phyloP scores from a whole-genome alignment of 2,888 invertebrate genomes.

The Tanytarsus gracilentus region DNA sequence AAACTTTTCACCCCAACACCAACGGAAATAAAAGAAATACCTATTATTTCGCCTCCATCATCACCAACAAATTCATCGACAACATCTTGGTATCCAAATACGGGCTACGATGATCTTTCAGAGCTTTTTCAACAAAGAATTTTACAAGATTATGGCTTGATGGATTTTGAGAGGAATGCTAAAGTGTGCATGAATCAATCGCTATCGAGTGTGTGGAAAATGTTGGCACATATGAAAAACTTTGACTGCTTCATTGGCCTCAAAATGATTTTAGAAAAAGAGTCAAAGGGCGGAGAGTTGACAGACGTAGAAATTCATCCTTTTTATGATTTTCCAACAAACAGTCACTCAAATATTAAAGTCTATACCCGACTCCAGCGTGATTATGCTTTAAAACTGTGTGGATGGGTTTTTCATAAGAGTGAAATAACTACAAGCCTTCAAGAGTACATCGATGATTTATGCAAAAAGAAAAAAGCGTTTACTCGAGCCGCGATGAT shows the following conservation, averaged over 20 bases:
- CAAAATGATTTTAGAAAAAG: conserved; percentile 41
- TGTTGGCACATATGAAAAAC: conserved; percentile 39
- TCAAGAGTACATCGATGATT: conserved; percentile 50
- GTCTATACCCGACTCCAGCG: conserved; percentile 58
- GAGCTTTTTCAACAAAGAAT: conserved; percentile 60
- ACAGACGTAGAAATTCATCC: conserved; percentile 34
- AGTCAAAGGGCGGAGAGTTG: conserved; percentile 5
- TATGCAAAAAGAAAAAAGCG: conserved; percentile 62
- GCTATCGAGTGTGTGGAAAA: conserved; percentile 70
- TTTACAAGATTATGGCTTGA: conserved; percentile 60
- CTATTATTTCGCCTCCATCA: conserved; percentile 14
- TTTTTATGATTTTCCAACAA: conserved; percentile 39
- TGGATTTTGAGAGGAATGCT: conserved; percentile 71
- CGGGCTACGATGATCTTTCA: conserved; percentile 50
- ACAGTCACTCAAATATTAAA: conserved; percentile 18
- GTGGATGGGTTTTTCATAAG: conserved; percentile 82
- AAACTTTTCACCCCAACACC: conserved; percentile 32
- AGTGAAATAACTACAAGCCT: conserved; percentile 42
- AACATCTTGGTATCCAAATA: conserved; percentile 26
- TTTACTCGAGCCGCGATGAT: conserved; percentile 82
- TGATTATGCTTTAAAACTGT: conserved; percentile 71
- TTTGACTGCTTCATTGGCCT: conserved; percentile 55
- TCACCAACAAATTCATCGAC: conserved; percentile 29
- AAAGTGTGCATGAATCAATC: conserved; percentile 65
- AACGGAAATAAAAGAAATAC: conserved; percentile 3